Evolutionary conservation across 2,797 vertebrate species (phyloP).

Genomic region (Arnoldichthys spilopterus): DNA sequence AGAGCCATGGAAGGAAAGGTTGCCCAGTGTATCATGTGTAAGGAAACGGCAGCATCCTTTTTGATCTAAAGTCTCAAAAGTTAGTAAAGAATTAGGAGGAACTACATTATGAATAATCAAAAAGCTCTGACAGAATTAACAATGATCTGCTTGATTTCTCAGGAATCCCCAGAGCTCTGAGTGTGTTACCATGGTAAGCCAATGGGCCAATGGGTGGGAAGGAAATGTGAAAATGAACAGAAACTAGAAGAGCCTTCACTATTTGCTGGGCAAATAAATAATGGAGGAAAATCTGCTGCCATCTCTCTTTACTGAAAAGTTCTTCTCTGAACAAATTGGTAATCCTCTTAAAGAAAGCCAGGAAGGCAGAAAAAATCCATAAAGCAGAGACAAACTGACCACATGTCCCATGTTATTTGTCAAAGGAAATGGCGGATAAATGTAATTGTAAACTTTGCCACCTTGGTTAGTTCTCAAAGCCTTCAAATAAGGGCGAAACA

Average conservation of each 20-base stretch:
- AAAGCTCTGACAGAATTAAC: slow-evolving; percentile 11
- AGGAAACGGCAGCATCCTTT: slow-evolving; percentile 7
- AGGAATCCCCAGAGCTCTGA: slow-evolving; percentile 7
- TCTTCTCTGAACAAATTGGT: neutral
- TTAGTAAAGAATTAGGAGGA: slow-evolving; percentile 33
- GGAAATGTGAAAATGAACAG: slow-evolving; percentile 7
- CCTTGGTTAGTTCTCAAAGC: neutral
- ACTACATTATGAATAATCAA: slow-evolving; percentile 7
- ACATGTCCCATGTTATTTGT: slow-evolving; percentile 9
- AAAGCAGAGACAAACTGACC: neutral
- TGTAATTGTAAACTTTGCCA: neutral
- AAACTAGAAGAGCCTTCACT: slow-evolving; percentile 26
- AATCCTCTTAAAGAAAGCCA: slow-evolving; percentile 13
- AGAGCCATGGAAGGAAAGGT: slow-evolving; percentile 44
- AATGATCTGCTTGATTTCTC: neutral
- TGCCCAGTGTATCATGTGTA: slow-evolving; percentile 23
- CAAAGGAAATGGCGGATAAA: neutral
- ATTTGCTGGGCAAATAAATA: slow-evolving; percentile 51
- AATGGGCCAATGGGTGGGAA: slow-evolving; percentile 17
- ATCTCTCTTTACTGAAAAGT: neutral
- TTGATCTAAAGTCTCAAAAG: slow-evolving; percentile 18
- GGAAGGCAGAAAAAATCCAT: neutral
- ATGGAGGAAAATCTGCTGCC: slow-evolving; percentile 42
- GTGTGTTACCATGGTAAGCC: slow-evolving; percentile 18
- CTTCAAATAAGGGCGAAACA: too few relatives aligned